phyloP scores from a whole-genome alignment of 2,797 vertebrate species.

The Diplodus puntazzo region DNA sequence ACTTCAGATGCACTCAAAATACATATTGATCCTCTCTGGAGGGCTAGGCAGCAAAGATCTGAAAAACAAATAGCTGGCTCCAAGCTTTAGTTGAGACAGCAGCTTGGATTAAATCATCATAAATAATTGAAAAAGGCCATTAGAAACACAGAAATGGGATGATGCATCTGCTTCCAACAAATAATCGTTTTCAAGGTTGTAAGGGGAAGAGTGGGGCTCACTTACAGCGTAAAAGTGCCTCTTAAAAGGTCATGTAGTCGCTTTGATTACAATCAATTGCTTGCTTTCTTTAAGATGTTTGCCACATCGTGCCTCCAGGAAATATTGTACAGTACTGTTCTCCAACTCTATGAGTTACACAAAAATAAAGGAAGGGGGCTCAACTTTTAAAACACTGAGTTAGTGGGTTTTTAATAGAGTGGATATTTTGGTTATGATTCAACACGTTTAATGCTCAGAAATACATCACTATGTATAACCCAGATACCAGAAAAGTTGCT shows the following conservation, averaged over 20 bases:
- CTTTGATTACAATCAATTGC: too few species aligned
- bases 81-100: constrained; percentile 16
- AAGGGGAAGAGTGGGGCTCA: background rate
- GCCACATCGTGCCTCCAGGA: too few species aligned
- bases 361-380: background rate
- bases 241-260: background rate
- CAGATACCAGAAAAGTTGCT: too few species aligned
- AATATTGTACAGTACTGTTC: background rate
- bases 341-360: background rate
- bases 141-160: constrained; percentile 27
- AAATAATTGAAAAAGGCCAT: constrained; percentile 50
- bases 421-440: background rate
- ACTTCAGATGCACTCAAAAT: constrained; percentile 26
- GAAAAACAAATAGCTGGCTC: constrained; percentile 7
- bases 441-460: background rate
- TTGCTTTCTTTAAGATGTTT: too few species aligned
- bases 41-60: constrained; percentile 4
- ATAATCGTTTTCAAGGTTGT: constrained; percentile 11
- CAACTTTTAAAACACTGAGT: background rate
- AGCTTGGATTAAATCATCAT: constrained; percentile 37
- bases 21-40: constrained; percentile 23
- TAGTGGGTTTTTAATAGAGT: background rate
- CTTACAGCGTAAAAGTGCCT: constrained; percentile 15
- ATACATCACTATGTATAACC: background rate
- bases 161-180: constrained; percentile 21